Percentiles rank a stretch among this genome's conserved stretches.
phyloP scores from a whole-genome alignment of 2,113 vertebrate genomes.

The Vireo altiloquus region DNA sequence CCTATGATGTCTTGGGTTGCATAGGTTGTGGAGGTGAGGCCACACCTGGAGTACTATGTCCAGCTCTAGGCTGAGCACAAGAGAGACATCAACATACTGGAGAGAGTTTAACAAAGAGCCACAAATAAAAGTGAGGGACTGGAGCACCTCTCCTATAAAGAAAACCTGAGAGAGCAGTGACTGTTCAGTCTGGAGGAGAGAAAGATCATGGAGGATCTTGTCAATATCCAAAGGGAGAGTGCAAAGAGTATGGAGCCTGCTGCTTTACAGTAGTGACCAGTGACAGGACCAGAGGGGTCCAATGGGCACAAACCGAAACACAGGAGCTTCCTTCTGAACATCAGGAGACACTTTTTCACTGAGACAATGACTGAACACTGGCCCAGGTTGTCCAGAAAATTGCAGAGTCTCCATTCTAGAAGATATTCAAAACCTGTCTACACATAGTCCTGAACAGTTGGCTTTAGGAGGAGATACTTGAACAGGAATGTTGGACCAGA shows the following conservation, averaged over 20 bases:
- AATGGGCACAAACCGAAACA: neutral
- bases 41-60: neutral
- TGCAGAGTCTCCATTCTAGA: neutral
- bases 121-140: neutral
- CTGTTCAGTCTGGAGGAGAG: neutral
- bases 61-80: neutral
- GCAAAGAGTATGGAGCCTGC: neutral
- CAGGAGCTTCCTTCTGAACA: neutral
- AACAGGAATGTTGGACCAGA: neutral
- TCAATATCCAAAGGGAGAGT: neutral
- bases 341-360: neutral
- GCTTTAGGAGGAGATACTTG: neutral
- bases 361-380: fast-evolving
- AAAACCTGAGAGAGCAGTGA: neutral
- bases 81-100: neutral
- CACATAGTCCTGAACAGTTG: neutral
- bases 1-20: neutral
- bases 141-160: neutral
- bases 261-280: neutral
- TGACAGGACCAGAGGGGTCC: neutral
- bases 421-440: neutral
- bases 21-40: neutral
- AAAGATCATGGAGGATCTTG: neutral
- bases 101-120: neutral
- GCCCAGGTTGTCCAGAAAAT: neutral